Evolutionary conservation across 53 echinoderm and acorn worm species (phyloP), one percentile per base, ranked within the genome.

Genomic region (Holothuria scabra): DNA sequence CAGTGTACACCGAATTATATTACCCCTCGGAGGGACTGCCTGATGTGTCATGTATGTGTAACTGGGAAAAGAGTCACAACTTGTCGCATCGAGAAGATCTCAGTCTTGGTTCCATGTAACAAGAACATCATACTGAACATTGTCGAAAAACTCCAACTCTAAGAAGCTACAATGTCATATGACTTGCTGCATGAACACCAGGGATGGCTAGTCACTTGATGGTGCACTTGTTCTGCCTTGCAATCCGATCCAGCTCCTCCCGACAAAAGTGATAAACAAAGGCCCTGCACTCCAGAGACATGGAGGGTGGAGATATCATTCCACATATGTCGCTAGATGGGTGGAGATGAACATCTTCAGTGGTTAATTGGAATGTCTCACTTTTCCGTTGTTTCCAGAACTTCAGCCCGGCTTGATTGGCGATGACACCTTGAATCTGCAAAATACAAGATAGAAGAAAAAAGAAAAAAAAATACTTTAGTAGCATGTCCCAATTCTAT

Each of bases 171-270:
- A 63, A 63, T 63, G 63, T 29, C 63, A 63, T 63, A 63, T 63
- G 63, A 63, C 63, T 63, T 63, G 63, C 63, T 63, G 63, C 63
- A 63, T 63, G 63, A 63, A 63, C 63, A 63, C 63, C 63, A 63
- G 21, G 63, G 63, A 48, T 48, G 48, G 48, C 48, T 48, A 63
- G 63, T 63, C n/a, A 63, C 63, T 63, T 63, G 63, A 63, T 63
- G 1, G 63, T 8, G n/a, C 63, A 63, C 16, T 63, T 63, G 63
- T 63, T 63, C 16, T 63, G 19, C 1, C 16, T 13, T 29, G 63
- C 16, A 63, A 63, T 20, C 29, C n/a, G 63, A 63, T 63, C 63
- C 63, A 63, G 63, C n/a, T 63, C 63, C 16, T 63, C n/a, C 19
- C n/a, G 63, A 20, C 63, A 63, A 63, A 25, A 28, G 16, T 63